Evolutionary conservation across 2,888 invertebrate genomes (phyloP), one percentile per base, ranked within the genome.

Genomic region (Stegophylla sp.): DNA sequence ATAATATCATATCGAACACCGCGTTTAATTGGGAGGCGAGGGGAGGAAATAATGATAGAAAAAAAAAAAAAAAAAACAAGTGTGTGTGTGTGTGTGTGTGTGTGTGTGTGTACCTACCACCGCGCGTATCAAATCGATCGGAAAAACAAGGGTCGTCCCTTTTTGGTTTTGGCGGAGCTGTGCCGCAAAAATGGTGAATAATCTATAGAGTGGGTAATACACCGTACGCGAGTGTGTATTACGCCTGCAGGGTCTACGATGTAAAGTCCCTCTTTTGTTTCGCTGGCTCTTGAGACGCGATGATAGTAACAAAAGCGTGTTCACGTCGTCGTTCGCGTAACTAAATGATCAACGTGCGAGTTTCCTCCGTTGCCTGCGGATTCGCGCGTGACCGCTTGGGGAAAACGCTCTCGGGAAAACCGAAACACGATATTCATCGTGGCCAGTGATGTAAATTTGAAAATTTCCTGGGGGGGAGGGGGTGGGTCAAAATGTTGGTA

Each of bases 201-300:
- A 73, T 73, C 73, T 61, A 34, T 7, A 28, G n/a, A n/a, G 41
- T n/a, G 73, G 45, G 61, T 59, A 59, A 61, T 73, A 45, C 45
- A 26, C 26, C 59, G 28, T 48, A n/a, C 15, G 9, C n/a, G 56
- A 56, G 72, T 56, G 43, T 43, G 72, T 72, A 72, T 72, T 72
- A 72, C 41, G 56, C 41, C 23, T 72, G 56, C 17, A 72, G 72
- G 56, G 72, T 23, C 53, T 15, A 26, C 56, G 72, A n/a, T n/a
- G 23, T 4, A 72, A 56, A 56, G 20, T 72, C 72, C 23, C 12
- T 72, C 71, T 72, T 72, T 72, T 72, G 72, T 72, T 72, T 23
- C 43, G 23, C 12, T 17, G 56, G 43, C 72, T 72, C 41, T 72
- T 3, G 56, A 72, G 72, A 56, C n/a, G 20, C 15, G 51, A 1